These are phyloP conservation scores for Pseudorhiza aurosa DNA, from an alignment of 30 jellyfish, hydroid and myxozoan species.

Conservation along the genomic window DNA sequence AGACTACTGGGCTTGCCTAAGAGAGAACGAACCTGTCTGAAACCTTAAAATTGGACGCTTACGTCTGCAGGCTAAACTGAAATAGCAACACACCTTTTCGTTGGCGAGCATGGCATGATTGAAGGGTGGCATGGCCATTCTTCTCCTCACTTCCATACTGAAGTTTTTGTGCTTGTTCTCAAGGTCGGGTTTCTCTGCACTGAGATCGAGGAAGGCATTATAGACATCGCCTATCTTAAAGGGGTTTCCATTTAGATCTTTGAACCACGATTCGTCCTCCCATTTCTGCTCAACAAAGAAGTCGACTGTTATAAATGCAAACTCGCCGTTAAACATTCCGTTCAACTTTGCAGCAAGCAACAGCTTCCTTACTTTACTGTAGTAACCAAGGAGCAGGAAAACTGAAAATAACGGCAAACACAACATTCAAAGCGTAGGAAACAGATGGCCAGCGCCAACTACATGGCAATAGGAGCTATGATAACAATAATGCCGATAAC, in stretches of 20 bases:
- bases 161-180: conserved; percentile 53
- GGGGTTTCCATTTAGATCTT: conserved; percentile 34
- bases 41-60: no score
- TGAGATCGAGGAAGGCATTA: conserved; percentile 79
- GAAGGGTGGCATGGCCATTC: conserved; percentile 85
- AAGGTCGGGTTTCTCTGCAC: conserved; percentile 76
- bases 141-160: conserved; percentile 69
- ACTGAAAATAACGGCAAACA: conserved; percentile 69
- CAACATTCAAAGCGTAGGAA: no score
- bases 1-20: no score
- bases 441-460: no score
- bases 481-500: no score
- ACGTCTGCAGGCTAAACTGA: no score
- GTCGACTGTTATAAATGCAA: conserved; percentile 90
- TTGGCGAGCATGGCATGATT: conserved; percentile 39
- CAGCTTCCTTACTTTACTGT: conserved; percentile 52
- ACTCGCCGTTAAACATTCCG: conserved; percentile 83
- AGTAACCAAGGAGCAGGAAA: conserved; percentile 80
- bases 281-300: conserved; percentile 35
- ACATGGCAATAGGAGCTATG: no score
- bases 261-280: conserved; percentile 62
- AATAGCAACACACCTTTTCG: conserved; percentile 67
- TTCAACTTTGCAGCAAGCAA: conserved; percentile 64
- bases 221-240: conserved; percentile 31
- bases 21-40: no score